phyloP scores from a whole-genome alignment of 2,888 invertebrate species.

The Agrochola litura region DNA sequence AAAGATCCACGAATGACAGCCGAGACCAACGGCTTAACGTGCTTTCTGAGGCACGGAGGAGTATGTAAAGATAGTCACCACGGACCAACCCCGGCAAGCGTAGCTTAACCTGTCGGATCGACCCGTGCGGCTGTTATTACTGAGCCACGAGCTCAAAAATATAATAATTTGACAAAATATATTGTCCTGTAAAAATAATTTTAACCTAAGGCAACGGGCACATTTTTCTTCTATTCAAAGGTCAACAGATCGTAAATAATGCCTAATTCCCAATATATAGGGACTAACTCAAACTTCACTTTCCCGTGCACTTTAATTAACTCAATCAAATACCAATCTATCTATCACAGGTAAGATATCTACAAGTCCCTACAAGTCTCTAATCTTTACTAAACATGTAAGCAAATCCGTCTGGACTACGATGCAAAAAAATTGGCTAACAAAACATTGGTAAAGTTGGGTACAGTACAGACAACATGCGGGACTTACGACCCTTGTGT shows the following conservation, averaged over 20 bases:
- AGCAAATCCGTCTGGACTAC: constrained; percentile 2
- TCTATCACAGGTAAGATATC: not conserved
- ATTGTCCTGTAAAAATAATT: not conserved
- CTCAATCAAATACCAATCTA: constrained; percentile 12
- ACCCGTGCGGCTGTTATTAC: too few species aligned
- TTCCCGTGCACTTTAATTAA: not conserved
- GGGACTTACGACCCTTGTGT: constrained; percentile 31
- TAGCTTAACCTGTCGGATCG: too few species aligned
- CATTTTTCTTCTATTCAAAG: not conserved
- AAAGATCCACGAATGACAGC: too few species aligned
- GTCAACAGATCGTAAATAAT: too few species aligned
- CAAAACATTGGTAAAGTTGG: constrained; percentile 12
- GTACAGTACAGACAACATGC: constrained; percentile 22
- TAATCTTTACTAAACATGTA: constrained; percentile 2
- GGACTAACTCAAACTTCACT: not conserved
- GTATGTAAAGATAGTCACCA: too few species aligned
- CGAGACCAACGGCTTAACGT: too few species aligned
- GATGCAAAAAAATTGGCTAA: not conserved
- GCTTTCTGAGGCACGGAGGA: too few species aligned
- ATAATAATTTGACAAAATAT: not conserved
- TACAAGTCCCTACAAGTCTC: not conserved
- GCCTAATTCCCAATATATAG: not conserved
- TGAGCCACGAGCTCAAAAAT: not conserved
- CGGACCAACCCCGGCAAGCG: too few species aligned
- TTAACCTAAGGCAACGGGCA: not conserved